Evolutionary conservation across 1,140 invertebrate genomes (phyloP).

Genomic region (Aphaenogaster ashmeadi): DNA sequence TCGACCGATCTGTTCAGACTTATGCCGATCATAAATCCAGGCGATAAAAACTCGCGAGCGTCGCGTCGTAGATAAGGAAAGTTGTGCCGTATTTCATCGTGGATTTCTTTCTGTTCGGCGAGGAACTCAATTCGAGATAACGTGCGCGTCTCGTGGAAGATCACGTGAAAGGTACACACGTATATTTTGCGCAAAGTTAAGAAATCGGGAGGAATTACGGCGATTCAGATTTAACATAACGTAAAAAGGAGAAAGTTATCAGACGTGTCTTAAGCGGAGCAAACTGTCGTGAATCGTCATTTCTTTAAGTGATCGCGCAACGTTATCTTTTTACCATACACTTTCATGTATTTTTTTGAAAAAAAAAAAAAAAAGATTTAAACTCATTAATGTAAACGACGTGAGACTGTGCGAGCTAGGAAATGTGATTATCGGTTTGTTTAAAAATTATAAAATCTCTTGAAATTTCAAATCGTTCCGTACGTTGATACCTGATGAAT

Average conservation of each 20-base stretch:
- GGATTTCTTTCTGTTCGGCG: background rate
- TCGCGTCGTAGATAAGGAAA: conserved; percentile 26
- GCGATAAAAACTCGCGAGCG: conserved; percentile 3
- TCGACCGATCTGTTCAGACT: background rate
- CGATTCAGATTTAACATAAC: conserved; percentile 19
- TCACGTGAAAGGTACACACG: background rate
- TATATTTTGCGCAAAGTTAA: conserved; percentile 14
- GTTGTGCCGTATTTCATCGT: conserved; percentile 10
- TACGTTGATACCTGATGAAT: conserved; percentile 79
- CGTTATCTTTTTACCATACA: conserved; percentile 1
- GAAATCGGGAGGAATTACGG: conserved; percentile 6
- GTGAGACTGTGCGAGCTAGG: background rate
- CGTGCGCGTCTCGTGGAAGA: background rate
- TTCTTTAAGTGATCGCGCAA: conserved; percentile 38
- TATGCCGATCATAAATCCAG: conserved; percentile 13
- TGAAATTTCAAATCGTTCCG: conserved; percentile 34
- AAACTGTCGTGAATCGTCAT: conserved; percentile 58
- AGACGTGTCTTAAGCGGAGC: conserved; percentile 28
- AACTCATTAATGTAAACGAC: background rate
- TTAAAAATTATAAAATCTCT: conserved; percentile 39
- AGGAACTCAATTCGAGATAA: conserved; percentile 21
- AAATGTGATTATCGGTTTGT: background rate
- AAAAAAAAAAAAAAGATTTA: background rate
- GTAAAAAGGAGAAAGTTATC: conserved; percentile 68
- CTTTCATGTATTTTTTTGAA: background rate